These are phyloP conservation scores for Microcebus ravelobensis DNA, from an alignment of 2,113 vertebrate genomes.

Conservation along the genomic window DNA sequence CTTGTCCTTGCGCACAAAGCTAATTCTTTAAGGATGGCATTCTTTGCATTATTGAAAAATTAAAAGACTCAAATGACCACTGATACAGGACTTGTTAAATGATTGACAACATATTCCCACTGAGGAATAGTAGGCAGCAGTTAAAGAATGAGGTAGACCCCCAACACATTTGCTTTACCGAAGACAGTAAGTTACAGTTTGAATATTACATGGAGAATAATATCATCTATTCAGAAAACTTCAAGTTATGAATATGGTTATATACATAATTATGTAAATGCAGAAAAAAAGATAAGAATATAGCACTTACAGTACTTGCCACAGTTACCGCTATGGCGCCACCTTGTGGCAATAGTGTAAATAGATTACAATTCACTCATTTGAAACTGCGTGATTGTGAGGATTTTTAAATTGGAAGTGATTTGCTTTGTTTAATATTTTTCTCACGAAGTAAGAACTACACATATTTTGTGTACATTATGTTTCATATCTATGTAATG, in stretches of 20 bases:
- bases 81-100: not conserved
- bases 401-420: not conserved
- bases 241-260: not conserved
- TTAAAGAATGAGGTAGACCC: not conserved
- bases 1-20: not conserved
- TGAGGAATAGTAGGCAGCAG: slow-evolving; percentile 3
- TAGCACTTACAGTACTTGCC: no score
- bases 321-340: not conserved
- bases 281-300: not conserved
- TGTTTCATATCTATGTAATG: not conserved
- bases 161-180: not conserved
- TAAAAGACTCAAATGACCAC: not conserved
- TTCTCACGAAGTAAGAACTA: not conserved
- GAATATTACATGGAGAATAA: not conserved
- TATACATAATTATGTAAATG: not conserved
- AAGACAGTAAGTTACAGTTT: not conserved
- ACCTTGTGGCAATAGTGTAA: slow-evolving; percentile 15
- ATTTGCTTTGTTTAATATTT: slow-evolving; percentile 29
- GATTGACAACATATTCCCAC: not conserved
- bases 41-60: not conserved
- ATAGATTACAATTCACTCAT: not conserved
- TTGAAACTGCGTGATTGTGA: not conserved
- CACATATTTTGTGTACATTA: not conserved
- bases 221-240: not conserved
- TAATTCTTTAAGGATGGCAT: not conserved